Evolutionary conservation across 2,797 vertebrate species (phyloP).

Genomic region (Petrocephalus sullivani): DNA sequence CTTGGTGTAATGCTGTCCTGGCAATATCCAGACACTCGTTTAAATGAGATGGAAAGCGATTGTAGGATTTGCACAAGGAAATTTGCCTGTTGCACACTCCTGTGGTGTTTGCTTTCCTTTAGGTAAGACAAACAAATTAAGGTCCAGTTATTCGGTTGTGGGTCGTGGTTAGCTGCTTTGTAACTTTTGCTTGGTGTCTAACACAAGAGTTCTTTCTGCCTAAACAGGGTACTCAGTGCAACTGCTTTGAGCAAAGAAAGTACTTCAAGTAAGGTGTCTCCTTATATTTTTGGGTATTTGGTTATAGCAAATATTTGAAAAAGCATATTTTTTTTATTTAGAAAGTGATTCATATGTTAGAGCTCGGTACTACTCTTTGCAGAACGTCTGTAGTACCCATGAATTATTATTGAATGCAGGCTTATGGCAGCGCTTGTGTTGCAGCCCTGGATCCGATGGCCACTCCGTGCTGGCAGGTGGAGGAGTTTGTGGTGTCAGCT

Average conservation of each 20-base stretch:
- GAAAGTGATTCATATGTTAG: not conserved
- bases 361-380: not conserved
- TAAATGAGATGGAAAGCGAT: slow-evolving; percentile 22
- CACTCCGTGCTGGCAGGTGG: slow-evolving; percentile 59
- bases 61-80: slow-evolving; percentile 8
- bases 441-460: slow-evolving; percentile 33
- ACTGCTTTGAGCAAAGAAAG: slow-evolving; percentile 6
- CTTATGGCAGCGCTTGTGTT: not conserved
- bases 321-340: not conserved
- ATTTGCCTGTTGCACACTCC: not conserved
- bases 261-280: slow-evolving; percentile 7
- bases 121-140: not conserved
- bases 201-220: not conserved
- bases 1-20: not conserved
- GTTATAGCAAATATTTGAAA: not conserved
- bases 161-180: not conserved
- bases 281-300: not conserved
- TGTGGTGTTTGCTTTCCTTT: slow-evolving; percentile 11
- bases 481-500: slow-evolving; percentile 59
- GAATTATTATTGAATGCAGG: not conserved
- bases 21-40: not conserved
- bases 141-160: not conserved
- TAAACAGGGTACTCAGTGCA: slow-evolving; percentile 18
- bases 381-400: not conserved
- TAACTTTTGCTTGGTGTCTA: not conserved